Evolutionary conservation across 2,888 invertebrate genomes (phyloP).

Genomic region (Dione vanillae): DNA sequence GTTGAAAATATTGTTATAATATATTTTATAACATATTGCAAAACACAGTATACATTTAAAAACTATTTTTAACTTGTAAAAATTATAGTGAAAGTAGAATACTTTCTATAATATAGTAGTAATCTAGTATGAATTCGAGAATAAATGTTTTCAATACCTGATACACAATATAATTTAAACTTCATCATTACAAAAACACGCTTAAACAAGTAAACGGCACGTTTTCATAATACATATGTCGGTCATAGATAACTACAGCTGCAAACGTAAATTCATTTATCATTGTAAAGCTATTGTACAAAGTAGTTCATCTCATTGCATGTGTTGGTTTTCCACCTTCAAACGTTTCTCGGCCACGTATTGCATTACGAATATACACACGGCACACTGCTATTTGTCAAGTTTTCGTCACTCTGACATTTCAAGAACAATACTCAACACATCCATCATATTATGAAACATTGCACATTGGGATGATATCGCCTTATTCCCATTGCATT

Average conservation of each 20-base stretch:
- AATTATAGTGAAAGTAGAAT: too few relatives aligned
- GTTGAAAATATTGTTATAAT: too few relatives aligned
- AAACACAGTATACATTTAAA: too few relatives aligned
- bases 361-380: slow-evolving; percentile 3
- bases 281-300: slow-evolving; percentile 1
- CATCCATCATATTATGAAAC: background rate
- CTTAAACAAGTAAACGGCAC: background rate
- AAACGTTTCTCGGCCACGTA: slow-evolving; percentile 5
- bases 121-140: too few relatives aligned
- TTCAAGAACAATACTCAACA: slow-evolving; percentile 15
- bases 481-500: background rate
- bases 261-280: slow-evolving; percentile 12
- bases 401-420: slow-evolving; percentile 10
- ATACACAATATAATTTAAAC: background rate
- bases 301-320: background rate
- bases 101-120: too few relatives aligned
- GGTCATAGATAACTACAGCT: background rate
- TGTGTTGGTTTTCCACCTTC: slow-evolving; percentile 4
- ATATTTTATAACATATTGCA: too few relatives aligned
- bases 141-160: background rate
- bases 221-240: background rate
- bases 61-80: too few relatives aligned
- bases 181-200: background rate
- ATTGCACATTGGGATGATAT: slow-evolving; percentile 3
- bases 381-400: background rate